A percentile compares a stretch with the other conserved stretches of the same genome.
phyloP scores from a whole-genome alignment of 30 jellyfish, hydroid and myxozoan species.

The Hydra vulgaris region DNA sequence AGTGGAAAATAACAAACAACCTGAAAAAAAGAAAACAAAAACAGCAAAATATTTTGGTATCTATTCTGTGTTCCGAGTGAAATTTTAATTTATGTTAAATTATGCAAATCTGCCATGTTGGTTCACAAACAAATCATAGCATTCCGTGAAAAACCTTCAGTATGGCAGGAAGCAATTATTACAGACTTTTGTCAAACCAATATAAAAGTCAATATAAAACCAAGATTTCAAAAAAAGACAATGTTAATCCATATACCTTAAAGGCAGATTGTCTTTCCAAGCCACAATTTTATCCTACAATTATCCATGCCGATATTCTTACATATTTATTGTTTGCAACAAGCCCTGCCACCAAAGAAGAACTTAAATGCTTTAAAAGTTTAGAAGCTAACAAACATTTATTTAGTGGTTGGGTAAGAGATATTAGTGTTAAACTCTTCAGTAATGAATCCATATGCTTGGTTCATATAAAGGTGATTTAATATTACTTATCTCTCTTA shows the following conservation, averaged over 20 bases:
- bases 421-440: too few species aligned
- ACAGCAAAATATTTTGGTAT: not conserved
- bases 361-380: slow-evolving; percentile 1
- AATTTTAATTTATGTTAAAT: not conserved
- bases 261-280: slow-evolving; percentile 3
- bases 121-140: slow-evolving; percentile 1
- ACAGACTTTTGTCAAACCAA: not conserved
- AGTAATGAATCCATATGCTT: not conserved
- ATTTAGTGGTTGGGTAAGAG: too few species aligned
- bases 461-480: slow-evolving; percentile 1
- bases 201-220: not conserved
- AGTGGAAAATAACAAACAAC: too few species aligned
- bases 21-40: too few species aligned
- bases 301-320: not conserved
- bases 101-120: slow-evolving; percentile 6
- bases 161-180: slow-evolving; percentile 1
- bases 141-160: not conserved
- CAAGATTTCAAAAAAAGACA: not conserved
- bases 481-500: too few species aligned
- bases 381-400: not conserved
- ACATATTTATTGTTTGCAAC: too few species aligned
- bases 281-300: not conserved
- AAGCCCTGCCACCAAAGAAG: not conserved
- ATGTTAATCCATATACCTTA: slow-evolving; percentile 7
- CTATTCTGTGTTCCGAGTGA: slow-evolving; percentile 4